phyloP scores from a whole-genome alignment of 2,797 vertebrate species.

The Sylvia borin region DNA sequence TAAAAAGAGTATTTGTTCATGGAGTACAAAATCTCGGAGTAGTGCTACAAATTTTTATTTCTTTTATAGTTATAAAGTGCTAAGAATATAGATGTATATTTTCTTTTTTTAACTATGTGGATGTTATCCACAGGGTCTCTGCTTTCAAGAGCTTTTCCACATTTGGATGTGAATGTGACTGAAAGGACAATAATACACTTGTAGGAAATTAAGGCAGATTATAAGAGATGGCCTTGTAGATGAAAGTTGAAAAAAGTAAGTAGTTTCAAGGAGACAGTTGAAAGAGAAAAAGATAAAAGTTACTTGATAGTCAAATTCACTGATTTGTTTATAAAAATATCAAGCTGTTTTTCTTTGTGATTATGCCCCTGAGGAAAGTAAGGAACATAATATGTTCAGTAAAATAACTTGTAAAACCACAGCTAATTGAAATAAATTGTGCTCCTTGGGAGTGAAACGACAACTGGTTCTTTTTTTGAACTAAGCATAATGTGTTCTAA shows the following conservation, averaged over 20 bases:
- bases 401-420: not conserved
- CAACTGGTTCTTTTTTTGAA: not conserved
- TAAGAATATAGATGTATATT: not conserved
- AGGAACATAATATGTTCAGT: not conserved
- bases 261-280: not conserved
- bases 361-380: not conserved
- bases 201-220: not conserved
- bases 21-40: not conserved
- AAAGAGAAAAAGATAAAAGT: not conserved
- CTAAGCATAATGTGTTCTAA: not conserved
- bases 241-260: not conserved
- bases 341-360: not conserved
- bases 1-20: not conserved
- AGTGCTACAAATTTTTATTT: not conserved
- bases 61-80: not conserved
- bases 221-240: not conserved
- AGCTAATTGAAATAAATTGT: not conserved
- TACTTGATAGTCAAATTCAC: not conserved
- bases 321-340: conserved; percentile 1
- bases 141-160: not conserved
- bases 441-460: not conserved
- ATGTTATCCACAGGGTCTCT: not conserved
- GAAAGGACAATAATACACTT: not conserved
- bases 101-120: not conserved
- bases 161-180: not conserved